Evolutionary conservation across 2,113 vertebrate genomes (phyloP), one percentile per base, ranked within the genome.

Genomic region (Silurus asotus): DNA sequence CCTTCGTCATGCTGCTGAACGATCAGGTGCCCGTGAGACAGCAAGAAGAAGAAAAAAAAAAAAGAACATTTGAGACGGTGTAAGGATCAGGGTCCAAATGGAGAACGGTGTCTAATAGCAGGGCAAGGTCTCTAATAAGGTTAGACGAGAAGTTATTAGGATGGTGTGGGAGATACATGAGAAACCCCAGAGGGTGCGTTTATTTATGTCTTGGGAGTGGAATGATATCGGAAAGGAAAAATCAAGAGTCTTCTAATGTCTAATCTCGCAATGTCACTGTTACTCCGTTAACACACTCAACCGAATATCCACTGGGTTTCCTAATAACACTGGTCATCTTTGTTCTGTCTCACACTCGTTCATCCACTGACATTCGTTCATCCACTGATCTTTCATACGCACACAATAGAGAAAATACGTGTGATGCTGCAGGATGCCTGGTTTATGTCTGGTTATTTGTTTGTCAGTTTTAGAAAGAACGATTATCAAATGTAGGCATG

Each of bases 111-210:
- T 89, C 72, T 53, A 13, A 53, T 75, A 75, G 72, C 48, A 75
- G 72, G 72, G 20, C 20, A 23, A 51, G 72, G 79, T 56, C 65
- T 83, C 19, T 59, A 55, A 62, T n/a, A 83, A 81, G 69, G 81
- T 87, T 83, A 89, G 84, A 69, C 51, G 56, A 85, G 81, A 86
- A 84, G 74, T 83, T 84, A 86, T 87, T 81, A 59, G 80, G 81
- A 81, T 75, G 72, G 69, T n/a, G 10, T 51, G 48, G 48, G 48
- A 37, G 49, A 53, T 5, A 75, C 23, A 53, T 74, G 59, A 82
- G 86, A 75, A 87, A 87, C 56, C 9, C 13, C 49, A 14, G 83
- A 81, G 6, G 64, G 45, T 53, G 48, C n/a, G 45, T 77, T 84
- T 53, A 84, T n/a, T 76, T 84, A 84, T 84, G 67, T 45, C 7